These are phyloP conservation scores for Epinephelus fuscoguttatus DNA, from an alignment of 2,113 vertebrate species.

Conservation along the genomic window DNA sequence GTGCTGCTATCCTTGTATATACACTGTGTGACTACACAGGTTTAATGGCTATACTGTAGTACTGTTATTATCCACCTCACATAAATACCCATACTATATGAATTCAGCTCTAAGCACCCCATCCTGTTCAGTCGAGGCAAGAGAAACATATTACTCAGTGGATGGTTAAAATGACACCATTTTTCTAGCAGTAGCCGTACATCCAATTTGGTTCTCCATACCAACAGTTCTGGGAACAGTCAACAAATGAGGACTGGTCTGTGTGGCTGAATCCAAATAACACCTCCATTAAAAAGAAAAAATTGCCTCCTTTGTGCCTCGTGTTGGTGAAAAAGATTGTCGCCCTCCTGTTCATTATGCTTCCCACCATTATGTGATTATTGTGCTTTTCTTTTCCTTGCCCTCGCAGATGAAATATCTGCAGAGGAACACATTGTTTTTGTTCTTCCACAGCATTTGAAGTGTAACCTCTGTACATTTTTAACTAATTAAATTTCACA, in stretches of 20 bases:
- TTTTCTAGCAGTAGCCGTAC: conserved; percentile 43
- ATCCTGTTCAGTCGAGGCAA: not conserved
- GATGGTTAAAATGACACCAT: conserved; percentile 62
- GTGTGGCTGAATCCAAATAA: conserved; percentile 58
- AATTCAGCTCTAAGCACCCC: conserved; percentile 25
- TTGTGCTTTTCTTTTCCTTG: conserved; percentile 42
- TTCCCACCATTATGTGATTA: conserved; percentile 61
- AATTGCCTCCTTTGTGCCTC: conserved; percentile 37
- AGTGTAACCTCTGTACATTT: not conserved
- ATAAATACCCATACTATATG: conserved; percentile 38
- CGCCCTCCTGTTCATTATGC: conserved; percentile 53
- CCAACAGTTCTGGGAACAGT: conserved; percentile 47
- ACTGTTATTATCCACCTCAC: conserved; percentile 41
- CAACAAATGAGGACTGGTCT: conserved; percentile 51
- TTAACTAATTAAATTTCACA: not conserved
- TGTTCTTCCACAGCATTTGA: conserved; percentile 36
- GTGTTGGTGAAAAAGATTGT: conserved; percentile 45
- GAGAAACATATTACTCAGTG: conserved; percentile 29
- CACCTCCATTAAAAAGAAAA: conserved; percentile 57
- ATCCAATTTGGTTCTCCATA: conserved; percentile 61
- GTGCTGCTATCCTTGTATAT: conserved; percentile 10
- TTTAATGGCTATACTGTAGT: conserved; percentile 16
- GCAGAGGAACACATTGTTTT: conserved; percentile 40
- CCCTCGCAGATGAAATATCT: conserved; percentile 49
- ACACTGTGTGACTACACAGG: not conserved